Evolutionary conservation across 2,113 vertebrate genomes (phyloP), one percentile per base, ranked within the genome.

Genomic region (Cavia aperea): DNA sequence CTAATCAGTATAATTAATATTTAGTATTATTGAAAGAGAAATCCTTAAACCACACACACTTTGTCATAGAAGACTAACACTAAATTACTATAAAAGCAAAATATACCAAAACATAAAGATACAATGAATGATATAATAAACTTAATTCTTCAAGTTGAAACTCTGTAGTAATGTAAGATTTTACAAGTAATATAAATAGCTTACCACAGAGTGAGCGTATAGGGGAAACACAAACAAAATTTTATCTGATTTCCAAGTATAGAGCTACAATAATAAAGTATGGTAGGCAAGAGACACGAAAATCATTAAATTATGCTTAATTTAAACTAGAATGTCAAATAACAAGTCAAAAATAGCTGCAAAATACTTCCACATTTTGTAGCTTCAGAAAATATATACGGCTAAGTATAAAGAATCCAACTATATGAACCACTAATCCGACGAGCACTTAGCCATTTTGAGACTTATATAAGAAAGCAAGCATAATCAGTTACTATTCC

Each of bases 1-100:
- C 5, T 73, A 86, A 83, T 29, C 18, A 66, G 65, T 7, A 10
- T n/a, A 79, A 85, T 24, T 81, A 73, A 33, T 43, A 11, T 26
- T 91, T 11, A 75, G 33, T 43, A 60, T 12, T n/a, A 72, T 62
- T 92, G 70, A 85, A 62, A 83, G 26, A 88, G 36, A 84, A 94
- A 82, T 89, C 26, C 56, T 82, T 73, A 81, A 86, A 54, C 8
- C 5, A 88, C 10, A 86, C 31, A 81, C 51, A 86, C 62, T 77
- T 31, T 65, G 39, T 95, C 84, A 31, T 65, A 72, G 88, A 96
- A 94, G 29, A 11, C 33, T 66, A 95, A 72, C 39, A 43, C 39
- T 66, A 89, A 66, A 91, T 58, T 33, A 33, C 24, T 75, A 3
- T 79, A 73, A 54, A 95, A 91, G 63, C 70, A 77, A 91, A 89